Conservation (phyloP, 2,113 vertebrate genomes). For the Calidris pugnax region DNA sequence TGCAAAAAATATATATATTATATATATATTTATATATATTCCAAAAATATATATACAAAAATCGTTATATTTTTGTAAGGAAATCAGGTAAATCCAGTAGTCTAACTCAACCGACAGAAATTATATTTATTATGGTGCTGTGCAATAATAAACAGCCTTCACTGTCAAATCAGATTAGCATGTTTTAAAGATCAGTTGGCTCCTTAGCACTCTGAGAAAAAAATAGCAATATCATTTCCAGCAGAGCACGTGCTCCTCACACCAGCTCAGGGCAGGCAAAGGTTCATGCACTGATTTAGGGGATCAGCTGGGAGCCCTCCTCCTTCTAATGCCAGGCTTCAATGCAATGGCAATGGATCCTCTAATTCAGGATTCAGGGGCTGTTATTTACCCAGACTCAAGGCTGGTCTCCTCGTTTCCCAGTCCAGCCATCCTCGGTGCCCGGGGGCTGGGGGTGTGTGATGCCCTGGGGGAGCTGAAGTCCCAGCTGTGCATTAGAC, state of each 20-base stretch:
- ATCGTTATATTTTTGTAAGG: background rate
- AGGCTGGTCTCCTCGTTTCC: background rate
- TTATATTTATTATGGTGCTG: background rate
- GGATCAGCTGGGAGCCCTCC: background rate
- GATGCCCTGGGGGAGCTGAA: background rate
- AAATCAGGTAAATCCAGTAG: background rate
- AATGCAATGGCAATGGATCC: background rate
- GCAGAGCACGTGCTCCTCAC: background rate
- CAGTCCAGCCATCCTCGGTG: background rate
- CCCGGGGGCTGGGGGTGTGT: fast-evolving
- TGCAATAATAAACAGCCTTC: background rate
- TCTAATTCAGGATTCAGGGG: background rate
- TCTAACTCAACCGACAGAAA: background rate
- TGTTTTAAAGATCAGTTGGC: background rate
- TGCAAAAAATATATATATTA: no score
- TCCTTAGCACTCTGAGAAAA: background rate
- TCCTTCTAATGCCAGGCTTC: background rate
- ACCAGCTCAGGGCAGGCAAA: background rate
- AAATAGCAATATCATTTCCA: background rate
- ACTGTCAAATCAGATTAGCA: background rate
- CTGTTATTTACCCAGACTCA: background rate
- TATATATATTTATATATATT: no score
- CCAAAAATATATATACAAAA: no score
- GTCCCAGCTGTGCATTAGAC: background rate
- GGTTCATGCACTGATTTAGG: background rate